These are phyloP conservation scores for Camponotus pennsylvanicus DNA, from an alignment of 1,140 invertebrate species.

Conservation along the genomic window DNA sequence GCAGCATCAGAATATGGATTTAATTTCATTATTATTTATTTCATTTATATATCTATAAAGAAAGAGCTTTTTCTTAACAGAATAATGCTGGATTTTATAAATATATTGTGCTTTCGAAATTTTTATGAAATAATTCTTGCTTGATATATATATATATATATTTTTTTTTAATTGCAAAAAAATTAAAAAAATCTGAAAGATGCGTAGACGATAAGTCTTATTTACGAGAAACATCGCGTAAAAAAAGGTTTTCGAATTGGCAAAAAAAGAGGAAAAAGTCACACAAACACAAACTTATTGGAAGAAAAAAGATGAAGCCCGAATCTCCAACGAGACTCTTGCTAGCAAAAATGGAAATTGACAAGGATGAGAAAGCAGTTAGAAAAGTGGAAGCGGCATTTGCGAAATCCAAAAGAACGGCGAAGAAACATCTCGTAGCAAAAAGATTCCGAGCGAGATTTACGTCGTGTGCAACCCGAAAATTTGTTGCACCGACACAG, in stretches of 20 bases:
- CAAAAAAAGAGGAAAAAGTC: not conserved
- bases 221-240: not conserved
- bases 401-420: not conserved
- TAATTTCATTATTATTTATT: not conserved
- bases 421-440: not conserved
- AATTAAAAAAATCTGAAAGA: not conserved
- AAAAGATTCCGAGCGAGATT: constrained; percentile 41
- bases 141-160: not conserved
- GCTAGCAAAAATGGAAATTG: constrained; percentile 7
- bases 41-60: not conserved
- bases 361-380: not conserved
- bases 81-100: not conserved
- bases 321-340: not conserved
- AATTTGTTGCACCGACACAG: constrained; percentile 68
- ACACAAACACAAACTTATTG: not conserved
- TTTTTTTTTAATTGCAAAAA: not conserved
- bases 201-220: not conserved
- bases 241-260: not conserved
- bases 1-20: not conserved
- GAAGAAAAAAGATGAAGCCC: not conserved
- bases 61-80: not conserved
- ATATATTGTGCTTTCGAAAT: not conserved
- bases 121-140: not conserved
- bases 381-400: not conserved
- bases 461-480: constrained; percentile 67